Percentiles rank a stretch among this genome's conserved stretches.
Evolutionary conservation across 2,797 vertebrate genomes (phyloP).

Genomic region (Pagetopsis macropterus): DNA sequence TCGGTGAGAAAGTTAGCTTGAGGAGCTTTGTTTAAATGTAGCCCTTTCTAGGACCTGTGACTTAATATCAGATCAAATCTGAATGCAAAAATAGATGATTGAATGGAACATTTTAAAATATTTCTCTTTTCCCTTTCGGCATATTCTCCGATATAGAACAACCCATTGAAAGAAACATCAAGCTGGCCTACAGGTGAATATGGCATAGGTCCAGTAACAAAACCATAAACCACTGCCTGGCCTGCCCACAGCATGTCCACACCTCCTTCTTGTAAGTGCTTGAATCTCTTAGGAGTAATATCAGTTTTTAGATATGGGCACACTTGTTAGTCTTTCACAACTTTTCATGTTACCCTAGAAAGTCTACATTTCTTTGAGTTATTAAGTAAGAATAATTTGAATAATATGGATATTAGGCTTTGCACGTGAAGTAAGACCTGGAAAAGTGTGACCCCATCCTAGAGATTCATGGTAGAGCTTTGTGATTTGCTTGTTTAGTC

Average conservation of each 20-base stretch:
- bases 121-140: background rate
- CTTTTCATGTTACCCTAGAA: background rate
- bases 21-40: constrained; percentile 15
- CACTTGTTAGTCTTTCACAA: constrained; percentile 17
- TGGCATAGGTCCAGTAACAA: constrained; percentile 52
- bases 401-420: constrained; percentile 1
- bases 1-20: constrained; percentile 19
- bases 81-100: no score
- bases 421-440: background rate
- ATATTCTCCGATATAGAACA: background rate
- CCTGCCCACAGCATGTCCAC: constrained; percentile 59
- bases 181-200: constrained; percentile 64
- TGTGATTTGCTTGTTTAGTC: constrained; percentile 24
- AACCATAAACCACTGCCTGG: constrained; percentile 48
- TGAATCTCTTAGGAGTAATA: constrained; percentile 9
- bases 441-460: constrained; percentile 19
- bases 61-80: background rate
- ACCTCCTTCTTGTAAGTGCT: constrained; percentile 49
- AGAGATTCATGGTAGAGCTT: constrained; percentile 15
- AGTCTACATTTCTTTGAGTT: background rate
- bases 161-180: constrained; percentile 13
- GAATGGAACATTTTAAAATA: no score
- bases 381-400: background rate
- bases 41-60: background rate
- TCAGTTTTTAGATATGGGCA: background rate